Conservation (phyloP, 2,797 vertebrate genomes). For the Tarsius wallacei region DNA sequence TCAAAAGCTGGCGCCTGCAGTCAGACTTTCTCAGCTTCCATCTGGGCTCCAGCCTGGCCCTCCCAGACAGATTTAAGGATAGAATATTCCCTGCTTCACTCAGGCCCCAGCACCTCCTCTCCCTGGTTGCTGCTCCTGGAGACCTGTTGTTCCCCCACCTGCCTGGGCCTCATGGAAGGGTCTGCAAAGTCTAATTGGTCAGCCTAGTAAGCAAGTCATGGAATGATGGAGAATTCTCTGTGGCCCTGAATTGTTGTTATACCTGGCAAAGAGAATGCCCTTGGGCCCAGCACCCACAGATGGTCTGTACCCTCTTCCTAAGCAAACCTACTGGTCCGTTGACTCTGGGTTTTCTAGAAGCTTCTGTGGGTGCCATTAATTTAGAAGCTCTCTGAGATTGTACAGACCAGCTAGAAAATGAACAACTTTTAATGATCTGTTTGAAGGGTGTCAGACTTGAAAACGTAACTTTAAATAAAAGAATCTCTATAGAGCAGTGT, state of each 20-base stretch:
- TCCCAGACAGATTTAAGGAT: background rate
- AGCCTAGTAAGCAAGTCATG: background rate
- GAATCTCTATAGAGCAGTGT: background rate
- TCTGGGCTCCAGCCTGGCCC: background rate
- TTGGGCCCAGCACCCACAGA: background rate
- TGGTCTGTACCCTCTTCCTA: background rate
- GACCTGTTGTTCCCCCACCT: no score
- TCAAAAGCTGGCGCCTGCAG: background rate
- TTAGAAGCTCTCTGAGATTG: background rate
- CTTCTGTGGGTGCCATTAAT: background rate
- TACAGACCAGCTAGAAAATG: background rate
- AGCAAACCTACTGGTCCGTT: background rate
- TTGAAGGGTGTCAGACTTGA: background rate
- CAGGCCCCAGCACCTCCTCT: background rate
- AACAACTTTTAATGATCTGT: background rate
- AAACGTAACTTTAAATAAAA: background rate
- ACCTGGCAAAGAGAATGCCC: background rate
- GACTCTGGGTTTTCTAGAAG: background rate
- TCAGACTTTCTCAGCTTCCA: background rate
- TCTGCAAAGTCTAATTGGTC: background rate
- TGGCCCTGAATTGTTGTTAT: background rate
- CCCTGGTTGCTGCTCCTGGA: background rate
- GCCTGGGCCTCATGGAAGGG: background rate
- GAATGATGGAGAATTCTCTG: background rate
- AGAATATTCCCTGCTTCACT: background rate